Evolutionary conservation across 2,113 vertebrate species (phyloP), one percentile per base, ranked within the genome.

Genomic region (Lota lota): DNA sequence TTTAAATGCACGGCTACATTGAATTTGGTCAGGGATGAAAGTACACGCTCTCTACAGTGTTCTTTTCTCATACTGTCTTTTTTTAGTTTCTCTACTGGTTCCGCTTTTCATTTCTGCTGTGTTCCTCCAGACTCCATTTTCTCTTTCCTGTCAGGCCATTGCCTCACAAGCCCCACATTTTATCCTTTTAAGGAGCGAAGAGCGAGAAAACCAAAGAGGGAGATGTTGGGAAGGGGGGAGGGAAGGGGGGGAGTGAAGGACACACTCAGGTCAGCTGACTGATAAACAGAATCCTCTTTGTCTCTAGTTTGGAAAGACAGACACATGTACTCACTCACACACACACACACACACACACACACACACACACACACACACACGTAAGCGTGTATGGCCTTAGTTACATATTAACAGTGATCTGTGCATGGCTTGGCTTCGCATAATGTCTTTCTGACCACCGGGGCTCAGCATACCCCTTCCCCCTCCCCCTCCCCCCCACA

Each of bases 121-220:
- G 14, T 64, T 61, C 73, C 11, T 66, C 70, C 33, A 19, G 17
- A 11, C 59, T 78, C 65, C 57, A n/a, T 0, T 2, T 21, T 61
- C 68, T 62, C 14, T 22, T 11, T 66, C 40, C 3, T 36, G 73
- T 70, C 53, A 56, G 7, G 3, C 22, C 69, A 73, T 81, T 70
- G 76, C 75, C 64, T 66, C 71, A 71, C 53, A 21, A 63, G 50
- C 57, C 67, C 68, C 71, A 80, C 22, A 60, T 80, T 85, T 81
- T 88, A n/a, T 84, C 89, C 89, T 88, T 90, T 88, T 89, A 90
- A 88, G 87, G 89, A 85, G 60, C 51, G 77, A 83, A 18, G 53
- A 59, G 57, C 4, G 47, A 40, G 47, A 57, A 22, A 63, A 40
- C 21, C 22, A 28, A 21, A 21, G 68, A 12, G 8, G 20, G 40